Base-by-base conservation (phyloP, 2,888 invertebrate species). In the Hydrotaea cyrtoneurina region DNA sequence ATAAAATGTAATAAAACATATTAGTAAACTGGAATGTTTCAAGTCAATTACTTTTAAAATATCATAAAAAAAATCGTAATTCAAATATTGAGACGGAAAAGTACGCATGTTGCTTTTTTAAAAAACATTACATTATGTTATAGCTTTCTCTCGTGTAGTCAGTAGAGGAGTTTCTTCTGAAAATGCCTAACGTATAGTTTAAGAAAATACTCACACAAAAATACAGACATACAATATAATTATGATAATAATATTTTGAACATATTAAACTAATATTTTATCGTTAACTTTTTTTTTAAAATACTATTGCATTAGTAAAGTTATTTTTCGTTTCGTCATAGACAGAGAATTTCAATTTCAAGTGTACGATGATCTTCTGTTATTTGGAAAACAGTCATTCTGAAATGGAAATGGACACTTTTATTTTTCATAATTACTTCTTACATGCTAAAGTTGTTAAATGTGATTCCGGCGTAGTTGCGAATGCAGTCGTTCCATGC, bases 71-170 rank as follows among this genome's bases (percentile, higher is more conserved):
- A 17, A 55, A 55, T 0, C 55, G 21, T 4, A 55, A 72, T 82
- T 82, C 79, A 79, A 79, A 74, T 81, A 80, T 81, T 75, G 74
- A 78, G 84, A 84, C 84, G 81, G 74, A 81, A 81, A 84, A 55
- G 66, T 71, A 59, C 53, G 23, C 19, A 7, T 73, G 59, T 13
- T n/a, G 50, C 50, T 50, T 50, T 50, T 50, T 50, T 50, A 50
- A 50, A 43, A 43, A 43, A 43, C 43, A 43, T 43, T 43, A 43
- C 43, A 15, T 50, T 50, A 50, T 50, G 8, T 50, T 50, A 50
- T 15, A 50, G 15, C 50, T 50, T 50, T 59, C 19, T 31, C 50
- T 72, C 31, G 7, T 31, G 1, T 59, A 57, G 57, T 57, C 4
- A 8, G 21, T 57, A n/a, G n/a, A n/a, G 8, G 26, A 11, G 72